Base-by-base conservation (phyloP, 2,888 invertebrate genomes). In the Orchesella flavescens region DNA sequence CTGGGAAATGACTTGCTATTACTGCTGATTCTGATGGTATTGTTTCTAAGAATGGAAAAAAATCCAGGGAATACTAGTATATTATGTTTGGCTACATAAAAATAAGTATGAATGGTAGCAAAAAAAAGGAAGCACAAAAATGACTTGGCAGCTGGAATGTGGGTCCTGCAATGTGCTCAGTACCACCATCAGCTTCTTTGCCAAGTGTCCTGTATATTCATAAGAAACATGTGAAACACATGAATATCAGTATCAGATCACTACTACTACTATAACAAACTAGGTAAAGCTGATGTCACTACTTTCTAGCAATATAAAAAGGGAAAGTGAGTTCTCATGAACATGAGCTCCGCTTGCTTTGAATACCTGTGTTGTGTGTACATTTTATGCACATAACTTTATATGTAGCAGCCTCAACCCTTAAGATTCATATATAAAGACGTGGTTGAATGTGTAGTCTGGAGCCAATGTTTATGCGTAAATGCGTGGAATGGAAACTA, bases 81-180 rank as follows among this genome's bases (percentile, higher is more conserved):
- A 17, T 24, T 23, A 63, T 7, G 44, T 63, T 12, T 53, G 53
- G 4, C 24, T 24, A 61, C n/a, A 69, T 34, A 23, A 53, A 69
- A 49, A 44, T 13, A 13, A 69, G 53, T 46, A 63, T 63, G 61
- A 63, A 71, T 49, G 71, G 34, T 2, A 78, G 61, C 13, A 34
- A 12, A 49, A 34, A 12, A 49, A 43, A 69, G 24, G 17, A 72
- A 17, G 19, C 13, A 49, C n/a, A 44, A 4, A 63, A 44, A 71
- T 23, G 71, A 68, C 43, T 63, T 78, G 71, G 78, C 71, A 78
- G 71, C 71, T 78, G 69, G 78, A 78, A 78, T 71, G 78, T 61
- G 69, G 71, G 34, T 78, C 63, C 71, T 71, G 71, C 71, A 78
- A 78, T 78, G 61, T 55, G 57, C 21, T 46, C 53, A 34, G 3